Evolutionary conservation across 1,140 invertebrate species (phyloP).

Genomic region (Papilio polyxenes): DNA sequence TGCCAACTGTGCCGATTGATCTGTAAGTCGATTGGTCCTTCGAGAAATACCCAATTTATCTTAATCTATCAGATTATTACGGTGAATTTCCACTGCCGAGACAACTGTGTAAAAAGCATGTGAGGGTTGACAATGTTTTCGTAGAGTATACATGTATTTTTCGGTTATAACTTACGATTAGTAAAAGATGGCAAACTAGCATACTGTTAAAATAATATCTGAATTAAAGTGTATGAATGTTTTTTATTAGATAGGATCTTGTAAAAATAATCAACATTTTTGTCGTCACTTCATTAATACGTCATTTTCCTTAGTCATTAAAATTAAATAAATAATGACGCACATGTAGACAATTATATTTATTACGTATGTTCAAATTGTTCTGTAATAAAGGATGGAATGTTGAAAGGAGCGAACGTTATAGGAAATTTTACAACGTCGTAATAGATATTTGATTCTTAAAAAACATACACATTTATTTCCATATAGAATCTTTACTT

Average conservation of each 20-base stretch:
- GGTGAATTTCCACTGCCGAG: too few species aligned
- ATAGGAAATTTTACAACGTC: background rate
- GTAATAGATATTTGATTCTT: background rate
- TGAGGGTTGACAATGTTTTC: too few species aligned
- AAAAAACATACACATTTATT: background rate
- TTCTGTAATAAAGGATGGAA: background rate
- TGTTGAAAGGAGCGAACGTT: background rate
- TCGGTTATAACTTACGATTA: too few species aligned
- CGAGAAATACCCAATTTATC: too few species aligned
- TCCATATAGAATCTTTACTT: background rate
- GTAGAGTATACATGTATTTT: too few species aligned
- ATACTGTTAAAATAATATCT: background rate
- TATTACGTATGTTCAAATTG: background rate
- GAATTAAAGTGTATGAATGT: background rate
- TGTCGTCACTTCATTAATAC: background rate
- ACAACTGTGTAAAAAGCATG: too few species aligned
- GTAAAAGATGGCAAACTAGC: too few species aligned
- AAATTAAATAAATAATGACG: background rate
- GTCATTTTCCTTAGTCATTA: background rate
- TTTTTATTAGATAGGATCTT: background rate
- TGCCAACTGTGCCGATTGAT: too few species aligned
- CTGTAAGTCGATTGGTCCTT: too few species aligned
- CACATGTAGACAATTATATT: background rate
- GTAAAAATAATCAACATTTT: background rate
- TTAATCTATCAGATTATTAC: too few species aligned